A percentile compares a stretch with the other conserved stretches of the same genome.
Conservation (phyloP, 2,113 vertebrate genomes). For the Muntiacus reevesi region DNA sequence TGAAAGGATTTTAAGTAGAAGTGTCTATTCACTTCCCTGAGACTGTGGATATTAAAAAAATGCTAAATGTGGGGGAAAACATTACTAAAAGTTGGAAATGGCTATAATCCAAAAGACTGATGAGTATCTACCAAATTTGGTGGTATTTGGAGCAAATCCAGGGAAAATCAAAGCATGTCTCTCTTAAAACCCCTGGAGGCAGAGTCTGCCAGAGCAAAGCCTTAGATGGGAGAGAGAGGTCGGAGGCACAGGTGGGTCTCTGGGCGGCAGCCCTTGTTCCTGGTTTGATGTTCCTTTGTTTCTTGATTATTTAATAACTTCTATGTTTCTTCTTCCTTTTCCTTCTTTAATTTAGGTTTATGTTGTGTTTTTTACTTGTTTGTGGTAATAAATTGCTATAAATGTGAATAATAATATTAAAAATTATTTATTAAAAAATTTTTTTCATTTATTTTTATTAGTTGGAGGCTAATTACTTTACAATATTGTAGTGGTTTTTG, state of each 20-base stretch:
- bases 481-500: background rate
- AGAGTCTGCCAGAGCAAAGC: background rate
- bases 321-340: background rate
- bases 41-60: background rate
- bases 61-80: background rate
- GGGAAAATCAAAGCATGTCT: background rate
- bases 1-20: background rate
- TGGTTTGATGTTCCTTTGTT: background rate
- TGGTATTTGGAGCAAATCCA: background rate
- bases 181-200: background rate
- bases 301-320: background rate
- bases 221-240: background rate
- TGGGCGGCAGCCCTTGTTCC: background rate
- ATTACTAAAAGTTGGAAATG: background rate
- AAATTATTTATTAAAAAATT: background rate
- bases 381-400: background rate
- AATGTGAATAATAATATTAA: background rate
- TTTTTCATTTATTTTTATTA: background rate
- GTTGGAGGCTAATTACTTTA: background rate
- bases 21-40: background rate
- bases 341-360: background rate
- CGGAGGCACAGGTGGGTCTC: background rate
- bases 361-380: background rate
- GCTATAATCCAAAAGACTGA: background rate
- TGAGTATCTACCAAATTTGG: background rate